Percentiles rank a stretch among this genome's conserved stretches.
Evolutionary conservation across 2,888 invertebrate species (phyloP).

Genomic region (Epicampocera succincta): DNA sequence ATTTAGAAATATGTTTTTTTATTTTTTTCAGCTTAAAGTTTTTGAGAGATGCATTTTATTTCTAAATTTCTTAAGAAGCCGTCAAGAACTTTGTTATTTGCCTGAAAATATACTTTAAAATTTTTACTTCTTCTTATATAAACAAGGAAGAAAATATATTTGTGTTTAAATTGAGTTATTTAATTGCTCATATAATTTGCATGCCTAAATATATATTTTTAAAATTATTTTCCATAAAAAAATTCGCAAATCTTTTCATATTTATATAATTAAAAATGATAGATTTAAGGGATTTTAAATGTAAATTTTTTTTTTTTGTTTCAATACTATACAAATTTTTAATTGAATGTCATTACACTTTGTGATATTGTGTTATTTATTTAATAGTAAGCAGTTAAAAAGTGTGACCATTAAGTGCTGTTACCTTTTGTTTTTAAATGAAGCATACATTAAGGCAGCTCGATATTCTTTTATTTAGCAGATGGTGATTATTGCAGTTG

Average conservation of each 20-base stretch:
- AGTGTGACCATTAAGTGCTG: not conserved
- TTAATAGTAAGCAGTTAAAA: not conserved
- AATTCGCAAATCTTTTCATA: not conserved
- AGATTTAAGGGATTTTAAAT: no score
- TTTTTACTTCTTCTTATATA: not conserved
- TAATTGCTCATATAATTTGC: not conserved
- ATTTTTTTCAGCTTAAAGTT: constrained; percentile 16
- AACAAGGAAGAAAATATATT: not conserved
- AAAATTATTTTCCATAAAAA: not conserved
- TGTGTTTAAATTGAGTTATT: not conserved
- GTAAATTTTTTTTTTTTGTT: no score
- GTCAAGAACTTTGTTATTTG: not conserved
- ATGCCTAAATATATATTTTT: not conserved
- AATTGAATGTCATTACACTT: not conserved
- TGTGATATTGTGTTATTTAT: not conserved
- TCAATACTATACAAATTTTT: not conserved
- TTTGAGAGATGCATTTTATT: constrained; percentile 13
- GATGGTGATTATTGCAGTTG: not conserved
- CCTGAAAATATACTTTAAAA: constrained; percentile 28
- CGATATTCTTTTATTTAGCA: not conserved
- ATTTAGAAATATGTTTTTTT: constrained; percentile 2
- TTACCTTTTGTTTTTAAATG: not conserved
- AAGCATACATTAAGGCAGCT: constrained; percentile 11
- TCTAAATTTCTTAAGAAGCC: constrained; percentile 30
- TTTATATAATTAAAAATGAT: not conserved